phyloP scores from a whole-genome alignment of 2,888 invertebrate species.

The Eledona agricola region DNA sequence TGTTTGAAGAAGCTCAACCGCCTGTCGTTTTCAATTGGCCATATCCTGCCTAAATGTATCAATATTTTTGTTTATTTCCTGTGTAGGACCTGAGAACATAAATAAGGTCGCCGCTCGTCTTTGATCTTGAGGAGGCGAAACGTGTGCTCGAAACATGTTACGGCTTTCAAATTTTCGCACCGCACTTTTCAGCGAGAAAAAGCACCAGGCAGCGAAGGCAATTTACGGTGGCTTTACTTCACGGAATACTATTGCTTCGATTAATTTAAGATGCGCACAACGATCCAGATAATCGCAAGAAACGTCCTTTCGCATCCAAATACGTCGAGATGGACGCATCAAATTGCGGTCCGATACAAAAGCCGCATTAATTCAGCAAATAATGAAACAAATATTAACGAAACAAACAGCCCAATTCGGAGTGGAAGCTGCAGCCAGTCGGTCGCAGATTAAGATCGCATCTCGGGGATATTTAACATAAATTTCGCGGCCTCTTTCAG shows the following conservation, averaged over 20 bases:
- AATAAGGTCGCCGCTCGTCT: constrained; percentile 22
- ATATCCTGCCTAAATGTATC: constrained; percentile 41
- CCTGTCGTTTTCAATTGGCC: constrained; percentile 47
- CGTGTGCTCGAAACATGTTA: constrained; percentile 1
- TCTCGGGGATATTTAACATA: constrained; percentile 52
- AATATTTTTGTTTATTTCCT: constrained; percentile 41
- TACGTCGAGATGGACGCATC: constrained; percentile 38
- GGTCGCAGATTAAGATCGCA: constrained; percentile 53
- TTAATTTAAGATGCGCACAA: constrained; percentile 28
- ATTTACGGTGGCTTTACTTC: constrained; percentile 1
- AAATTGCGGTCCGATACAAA: constrained; percentile 39
- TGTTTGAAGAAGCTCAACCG: too few relatives aligned
- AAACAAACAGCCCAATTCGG: constrained; percentile 54
- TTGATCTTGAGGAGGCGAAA: constrained; percentile 21
- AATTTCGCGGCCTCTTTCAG: constrained; percentile 42
- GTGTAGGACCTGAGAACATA: constrained; percentile 32
- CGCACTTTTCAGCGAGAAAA: background rate
- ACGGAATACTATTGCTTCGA: too few relatives aligned
- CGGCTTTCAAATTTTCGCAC: background rate
- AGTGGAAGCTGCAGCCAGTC: constrained; percentile 45
- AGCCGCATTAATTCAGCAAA: constrained; percentile 48
- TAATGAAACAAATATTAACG: constrained; percentile 48
- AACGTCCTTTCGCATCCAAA: constrained; percentile 38
- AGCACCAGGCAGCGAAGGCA: constrained; percentile 10
- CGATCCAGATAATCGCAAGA: constrained; percentile 34